A percentile compares a stretch with the other conserved stretches of the same genome.
phyloP scores from a whole-genome alignment of 2,888 invertebrate species.

The Parnassius smintheus region DNA sequence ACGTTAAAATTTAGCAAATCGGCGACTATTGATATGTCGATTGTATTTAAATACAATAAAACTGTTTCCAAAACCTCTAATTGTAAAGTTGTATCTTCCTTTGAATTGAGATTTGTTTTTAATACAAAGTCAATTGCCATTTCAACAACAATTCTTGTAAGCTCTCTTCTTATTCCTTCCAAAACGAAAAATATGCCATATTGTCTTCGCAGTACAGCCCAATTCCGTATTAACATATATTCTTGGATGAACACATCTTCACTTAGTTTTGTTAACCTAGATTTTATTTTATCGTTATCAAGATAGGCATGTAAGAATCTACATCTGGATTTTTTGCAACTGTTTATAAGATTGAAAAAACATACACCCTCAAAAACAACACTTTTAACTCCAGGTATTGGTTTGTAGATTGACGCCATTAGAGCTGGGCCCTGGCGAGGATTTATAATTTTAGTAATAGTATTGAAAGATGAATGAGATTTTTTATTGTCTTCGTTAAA shows the following conservation, averaged over 20 bases:
- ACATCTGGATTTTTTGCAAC: conserved; percentile 48
- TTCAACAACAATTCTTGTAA: conserved; percentile 51
- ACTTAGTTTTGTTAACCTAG: conserved; percentile 35
- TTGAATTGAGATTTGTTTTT: conserved; percentile 29
- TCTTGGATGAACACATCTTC: conserved; percentile 52
- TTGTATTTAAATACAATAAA: conserved; percentile 51
- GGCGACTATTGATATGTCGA: conserved; percentile 42
- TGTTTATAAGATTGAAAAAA: conserved; percentile 46
- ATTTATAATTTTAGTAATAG: background rate
- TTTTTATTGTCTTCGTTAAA: background rate
- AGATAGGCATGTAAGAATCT: conserved; percentile 43
- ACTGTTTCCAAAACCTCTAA: conserved; percentile 44
- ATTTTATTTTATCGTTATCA: conserved; percentile 28
- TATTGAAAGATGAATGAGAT: background rate
- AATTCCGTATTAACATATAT: conserved; percentile 44
- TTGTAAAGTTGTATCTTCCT: conserved; percentile 37
- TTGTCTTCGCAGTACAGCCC: conserved; percentile 36
- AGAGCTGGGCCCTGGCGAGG: conserved; percentile 24
- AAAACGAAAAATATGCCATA: conserved; percentile 48
- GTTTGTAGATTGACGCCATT: conserved; percentile 32
- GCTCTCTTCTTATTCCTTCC: conserved; percentile 47
- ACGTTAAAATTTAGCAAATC: conserved; percentile 44
- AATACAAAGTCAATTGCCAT: conserved; percentile 51
- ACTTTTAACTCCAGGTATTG: conserved; percentile 33
- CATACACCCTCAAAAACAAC: conserved; percentile 48